A percentile compares a stretch with the other conserved stretches of the same genome.
Evolutionary conservation across 1,140 invertebrate species (phyloP).

Genomic region (Philopotamus ludificatus): DNA sequence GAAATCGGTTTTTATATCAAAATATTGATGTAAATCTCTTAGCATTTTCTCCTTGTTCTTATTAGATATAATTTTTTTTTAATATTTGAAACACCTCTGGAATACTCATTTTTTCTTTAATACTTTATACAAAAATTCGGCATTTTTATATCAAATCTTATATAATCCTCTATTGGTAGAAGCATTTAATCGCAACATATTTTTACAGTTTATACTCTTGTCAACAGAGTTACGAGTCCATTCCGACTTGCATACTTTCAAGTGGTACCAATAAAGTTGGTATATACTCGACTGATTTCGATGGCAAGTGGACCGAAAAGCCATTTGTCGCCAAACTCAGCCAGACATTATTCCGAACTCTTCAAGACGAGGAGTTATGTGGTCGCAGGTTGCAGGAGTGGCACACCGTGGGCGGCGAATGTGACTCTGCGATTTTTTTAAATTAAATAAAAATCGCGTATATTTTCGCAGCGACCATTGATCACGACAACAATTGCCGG

Average conservation of each 20-base stretch:
- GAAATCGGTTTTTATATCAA: too few relatives aligned
- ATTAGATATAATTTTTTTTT: too few relatives aligned
- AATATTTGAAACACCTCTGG: too few relatives aligned
- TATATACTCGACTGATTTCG: neutral
- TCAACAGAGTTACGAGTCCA: neutral
- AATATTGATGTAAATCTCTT: too few relatives aligned
- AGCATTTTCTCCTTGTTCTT: too few relatives aligned
- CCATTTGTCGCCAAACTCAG: conserved; percentile 5
- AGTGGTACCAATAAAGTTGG: neutral
- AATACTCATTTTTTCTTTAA: too few relatives aligned
- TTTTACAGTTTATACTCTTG: neutral
- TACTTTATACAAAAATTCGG: too few relatives aligned
- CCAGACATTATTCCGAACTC: conserved; percentile 1
- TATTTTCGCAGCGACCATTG: too few relatives aligned
- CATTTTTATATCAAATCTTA: too few relatives aligned
- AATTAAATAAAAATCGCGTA: too few relatives aligned
- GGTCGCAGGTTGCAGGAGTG: neutral
- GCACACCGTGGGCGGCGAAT: neutral
- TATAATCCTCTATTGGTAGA: too few relatives aligned
- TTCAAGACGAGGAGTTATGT: neutral
- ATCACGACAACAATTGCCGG: neutral
- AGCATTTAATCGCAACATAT: too few relatives aligned
- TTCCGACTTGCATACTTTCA: neutral
- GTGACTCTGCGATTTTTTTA: neutral
- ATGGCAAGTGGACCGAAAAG: neutral